Evolutionary conservation across 2,888 invertebrate species (phyloP), one percentile per base, ranked within the genome.

Genomic region (Pediacus dermestoides): DNA sequence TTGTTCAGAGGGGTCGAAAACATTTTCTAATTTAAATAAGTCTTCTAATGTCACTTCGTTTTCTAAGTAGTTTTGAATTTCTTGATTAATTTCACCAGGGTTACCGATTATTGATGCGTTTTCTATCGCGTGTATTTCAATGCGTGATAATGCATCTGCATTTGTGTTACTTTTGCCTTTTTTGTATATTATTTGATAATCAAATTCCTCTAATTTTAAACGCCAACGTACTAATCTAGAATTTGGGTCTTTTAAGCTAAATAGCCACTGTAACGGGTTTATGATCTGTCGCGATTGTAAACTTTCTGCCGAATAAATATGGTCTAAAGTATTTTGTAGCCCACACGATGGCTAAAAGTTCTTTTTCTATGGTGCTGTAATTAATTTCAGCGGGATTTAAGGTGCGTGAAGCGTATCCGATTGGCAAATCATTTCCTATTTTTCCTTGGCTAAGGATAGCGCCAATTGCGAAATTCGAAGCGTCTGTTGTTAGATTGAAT

Each of bases 241-340:
- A 27, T 39, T 48, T n/a, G 45, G 42, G 34, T 48, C 40, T 43
- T 48, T 48, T 4, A 46, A 10, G 2, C 30, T 37, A 28, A 41
- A 42, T n/a, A 52, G 12, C 53, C 53, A 53, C 26, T 47, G 37
- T 16, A 54, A 32, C 2, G 48, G 60, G 49, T 35, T 44, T 50
- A 18, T 53, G 55, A 26, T 54, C 51, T 3, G 48, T 52, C 1
- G 57, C 42, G 46, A 64, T 52, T n/a, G 32, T 42, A 27, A 64
- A 62, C 37, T 50, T 51, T 34, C 50, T 22, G 10, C 47, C 47
- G 21, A 42, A 47, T 2, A 47, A 14, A 15, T 47, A 47, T 4
- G 44, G 47, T 31, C 44, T 26, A 18, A 45, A 46, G n/a, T 28
- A 28, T 28, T 30, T 12, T 2, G 14, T 18, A 25, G 16, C 37